Base-by-base conservation (phyloP, 2,113 vertebrate species). In the Glaucidium brasilianum region DNA sequence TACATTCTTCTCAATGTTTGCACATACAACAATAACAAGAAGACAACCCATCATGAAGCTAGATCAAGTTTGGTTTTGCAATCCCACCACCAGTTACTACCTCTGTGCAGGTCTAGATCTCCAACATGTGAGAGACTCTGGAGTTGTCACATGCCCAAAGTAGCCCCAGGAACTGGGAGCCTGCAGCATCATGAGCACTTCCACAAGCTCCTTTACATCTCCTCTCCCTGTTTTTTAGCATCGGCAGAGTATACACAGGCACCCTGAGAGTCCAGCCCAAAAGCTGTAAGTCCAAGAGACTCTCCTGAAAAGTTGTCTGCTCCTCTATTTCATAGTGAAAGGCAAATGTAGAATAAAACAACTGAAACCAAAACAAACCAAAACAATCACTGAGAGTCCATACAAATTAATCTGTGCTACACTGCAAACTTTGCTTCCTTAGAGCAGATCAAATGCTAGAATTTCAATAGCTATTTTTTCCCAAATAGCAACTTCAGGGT, bases 51-150 rank as follows among this genome's bases (percentile, higher is more conserved):
- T 12, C 27, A 43, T 0, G 0, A n/a, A 71, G 14, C n/a, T 25
- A 26, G 9, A 84, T 63, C 17, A 49, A 25, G 18, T 6, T 5
- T n/a, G 30, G 25, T 20, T 69, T 63, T 72, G 52, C 72, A 72
- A 17, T 49, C 37, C 23, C 67, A 35, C 23, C 39, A 53, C 62
- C 37, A 53, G 10, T 34, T 32, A 26, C 12, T 41, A 30, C n/a
- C 1, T 0, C 52, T 22, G 29, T 14, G 32, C 34, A 41, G 23
- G 20, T 79, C 62, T 29, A 49, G 25, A 25, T 32, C 52, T 74
- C 17, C 2, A 23, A 19, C 15, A 14, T 1, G 1, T 27, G 26
- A 1, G 26, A 75, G 47, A 53, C 34, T 3, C 21, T 4, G 20
- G 53, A 43, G 16, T 15, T 18, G 18, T 37, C 3, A 1, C 23